These are phyloP conservation scores for Acrocyrtus sp. DNA, from an alignment of 2,888 invertebrate genomes.

Conservation along the genomic window DNA sequence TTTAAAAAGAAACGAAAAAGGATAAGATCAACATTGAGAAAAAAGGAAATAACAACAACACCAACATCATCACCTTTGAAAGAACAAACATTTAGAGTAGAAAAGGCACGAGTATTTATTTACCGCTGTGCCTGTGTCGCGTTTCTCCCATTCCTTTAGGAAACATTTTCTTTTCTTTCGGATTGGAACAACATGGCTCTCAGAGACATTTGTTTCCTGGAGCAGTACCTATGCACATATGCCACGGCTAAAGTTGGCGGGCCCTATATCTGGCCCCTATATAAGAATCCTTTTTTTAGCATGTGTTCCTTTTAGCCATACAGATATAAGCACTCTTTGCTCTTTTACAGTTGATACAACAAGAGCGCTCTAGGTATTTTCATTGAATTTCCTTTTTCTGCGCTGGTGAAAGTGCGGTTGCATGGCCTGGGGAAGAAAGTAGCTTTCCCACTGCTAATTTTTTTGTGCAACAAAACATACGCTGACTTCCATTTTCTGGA, in stretches of 20 bases:
- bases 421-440: too few species aligned
- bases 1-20: conserved; percentile 2
- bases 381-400: background rate
- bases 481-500: background rate
- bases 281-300: background rate
- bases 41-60: conserved; percentile 23
- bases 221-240: conserved; percentile 6
- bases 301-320: background rate
- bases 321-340: too few species aligned
- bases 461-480: background rate
- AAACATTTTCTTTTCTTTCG: conserved; percentile 32
- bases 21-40: too few species aligned
- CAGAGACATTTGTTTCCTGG: conserved; percentile 38
- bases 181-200: conserved; percentile 33
- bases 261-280: background rate
- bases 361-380: background rate
- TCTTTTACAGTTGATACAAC: conserved; percentile 20
- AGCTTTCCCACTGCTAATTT: too few species aligned
- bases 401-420: too few species aligned
- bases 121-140: conserved; percentile 28
- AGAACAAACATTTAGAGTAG: conserved; percentile 23
- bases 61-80: conserved; percentile 30
- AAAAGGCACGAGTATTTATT: conserved; percentile 23
- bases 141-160: conserved; percentile 21
- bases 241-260: background rate